Conservation (phyloP, 1,140 invertebrate genomes). For the Contarinia nasturtii region DNA sequence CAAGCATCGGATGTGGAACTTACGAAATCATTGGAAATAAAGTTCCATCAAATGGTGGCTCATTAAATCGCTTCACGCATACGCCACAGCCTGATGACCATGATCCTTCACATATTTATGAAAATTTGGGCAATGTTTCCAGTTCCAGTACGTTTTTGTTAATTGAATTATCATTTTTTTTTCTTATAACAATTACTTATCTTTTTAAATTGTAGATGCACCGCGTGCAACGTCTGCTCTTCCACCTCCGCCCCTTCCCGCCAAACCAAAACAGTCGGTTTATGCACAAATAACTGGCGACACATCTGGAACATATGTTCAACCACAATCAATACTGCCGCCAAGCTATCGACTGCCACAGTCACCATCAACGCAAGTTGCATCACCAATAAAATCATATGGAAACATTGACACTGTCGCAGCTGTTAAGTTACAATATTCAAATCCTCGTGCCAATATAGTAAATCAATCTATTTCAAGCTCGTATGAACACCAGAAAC, state of each 20-base stretch:
- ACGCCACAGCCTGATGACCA: constrained; percentile 19
- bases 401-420: too few species aligned
- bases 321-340: neutral
- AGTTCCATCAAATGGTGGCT: constrained; percentile 12
- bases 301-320: neutral
- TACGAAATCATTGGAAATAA: constrained; percentile 10
- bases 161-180: constrained; percentile 8
- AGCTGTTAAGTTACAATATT: too few species aligned
- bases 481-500: too few species aligned
- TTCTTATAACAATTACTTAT: constrained; percentile 2
- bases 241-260: neutral
- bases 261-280: too few species aligned
- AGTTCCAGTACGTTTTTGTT: constrained; percentile 3
- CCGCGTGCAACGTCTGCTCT: too few species aligned
- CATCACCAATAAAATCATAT: neutral
- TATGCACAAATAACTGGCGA: neutral
- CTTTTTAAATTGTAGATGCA: neutral
- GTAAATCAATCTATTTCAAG: too few species aligned
- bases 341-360: neutral
- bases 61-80: constrained; percentile 16
- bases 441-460: too few species aligned
- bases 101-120: constrained; percentile 37
- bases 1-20: neutral
- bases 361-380: neutral
- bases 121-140: constrained; percentile 44